phyloP scores from a whole-genome alignment of 1,140 invertebrate genomes.

The Ectropis grisescens region DNA sequence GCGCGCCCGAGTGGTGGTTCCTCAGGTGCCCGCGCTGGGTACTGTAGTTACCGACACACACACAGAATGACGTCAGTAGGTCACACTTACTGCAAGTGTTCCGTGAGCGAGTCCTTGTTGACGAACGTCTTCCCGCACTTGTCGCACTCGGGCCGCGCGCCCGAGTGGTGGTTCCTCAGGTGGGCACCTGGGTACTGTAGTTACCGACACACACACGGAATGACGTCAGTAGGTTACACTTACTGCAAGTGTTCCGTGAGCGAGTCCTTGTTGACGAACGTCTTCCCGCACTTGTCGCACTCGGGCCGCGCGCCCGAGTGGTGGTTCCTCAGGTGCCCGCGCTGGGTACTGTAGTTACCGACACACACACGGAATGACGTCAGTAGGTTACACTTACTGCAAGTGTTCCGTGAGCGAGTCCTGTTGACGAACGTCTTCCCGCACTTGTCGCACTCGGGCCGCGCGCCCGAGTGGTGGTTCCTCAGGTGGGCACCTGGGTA shows the following conservation, averaged over 20 bases:
- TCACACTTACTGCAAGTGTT: too few species aligned
- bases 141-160: too few species aligned
- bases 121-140: constrained; percentile 53
- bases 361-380: too few species aligned
- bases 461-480: constrained; percentile 35
- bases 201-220: constrained; percentile 30
- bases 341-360: constrained; percentile 45
- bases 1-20: too few species aligned
- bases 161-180: constrained; percentile 47
- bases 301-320: constrained; percentile 31
- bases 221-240: constrained; percentile 16
- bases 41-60: too few species aligned
- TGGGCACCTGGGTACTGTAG: constrained; percentile 44
- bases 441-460: constrained; percentile 43
- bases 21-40: too few species aligned
- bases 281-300: constrained; percentile 51
- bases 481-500: constrained; percentile 46
- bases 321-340: constrained; percentile 48
- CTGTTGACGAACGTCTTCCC: constrained; percentile 50
- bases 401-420: constrained; percentile 44
- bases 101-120: too few species aligned
- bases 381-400: constrained; percentile 33
- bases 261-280: constrained; percentile 49
- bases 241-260: constrained; percentile 43
- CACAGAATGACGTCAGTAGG: too few species aligned